A percentile compares a stretch with the other conserved stretches of the same genome.
Conservation (phyloP, 1,140 invertebrate genomes). For the Drosophila insularis region DNA sequence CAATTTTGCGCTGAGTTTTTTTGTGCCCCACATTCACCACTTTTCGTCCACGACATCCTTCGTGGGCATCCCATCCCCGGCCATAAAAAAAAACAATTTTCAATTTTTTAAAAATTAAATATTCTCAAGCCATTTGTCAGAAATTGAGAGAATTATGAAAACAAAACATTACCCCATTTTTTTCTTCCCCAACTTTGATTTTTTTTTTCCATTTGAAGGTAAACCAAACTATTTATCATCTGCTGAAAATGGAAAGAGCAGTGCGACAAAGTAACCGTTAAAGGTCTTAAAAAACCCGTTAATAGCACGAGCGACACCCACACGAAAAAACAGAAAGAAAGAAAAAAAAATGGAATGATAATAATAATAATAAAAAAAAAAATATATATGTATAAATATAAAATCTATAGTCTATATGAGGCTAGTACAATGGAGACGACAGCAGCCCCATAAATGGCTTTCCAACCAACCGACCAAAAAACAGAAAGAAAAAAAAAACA, state of each 20-base stretch:
- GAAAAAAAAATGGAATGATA: constrained; percentile 20
- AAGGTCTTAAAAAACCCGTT: constrained; percentile 72
- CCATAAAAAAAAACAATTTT: not conserved
- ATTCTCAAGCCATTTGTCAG: not conserved
- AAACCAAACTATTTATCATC: constrained; percentile 7
- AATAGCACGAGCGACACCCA: constrained; percentile 77
- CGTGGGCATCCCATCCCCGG: constrained; percentile 18
- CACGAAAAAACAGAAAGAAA: constrained; percentile 29
- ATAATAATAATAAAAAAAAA: constrained; percentile 34
- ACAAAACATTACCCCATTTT: not conserved
- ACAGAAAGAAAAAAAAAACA: not conserved
- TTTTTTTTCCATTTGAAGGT: not conserved
- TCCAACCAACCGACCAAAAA: constrained; percentile 14
- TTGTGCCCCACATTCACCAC: not conserved
- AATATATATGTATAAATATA: constrained; percentile 37
- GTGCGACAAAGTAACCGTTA: constrained; percentile 65
- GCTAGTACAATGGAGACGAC: constrained; percentile 65
- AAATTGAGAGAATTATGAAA: not conserved
- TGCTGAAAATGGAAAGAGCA: constrained; percentile 43
- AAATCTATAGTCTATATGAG: constrained; percentile 27
- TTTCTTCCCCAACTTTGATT: not conserved
- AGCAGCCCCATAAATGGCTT: constrained; percentile 63
- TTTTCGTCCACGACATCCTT: constrained; percentile 16
- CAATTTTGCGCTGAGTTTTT: constrained; percentile 41
- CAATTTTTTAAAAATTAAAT: constrained; percentile 7